Conservation (phyloP, 2,888 invertebrate genomes). For the Synergus laeviventris region DNA sequence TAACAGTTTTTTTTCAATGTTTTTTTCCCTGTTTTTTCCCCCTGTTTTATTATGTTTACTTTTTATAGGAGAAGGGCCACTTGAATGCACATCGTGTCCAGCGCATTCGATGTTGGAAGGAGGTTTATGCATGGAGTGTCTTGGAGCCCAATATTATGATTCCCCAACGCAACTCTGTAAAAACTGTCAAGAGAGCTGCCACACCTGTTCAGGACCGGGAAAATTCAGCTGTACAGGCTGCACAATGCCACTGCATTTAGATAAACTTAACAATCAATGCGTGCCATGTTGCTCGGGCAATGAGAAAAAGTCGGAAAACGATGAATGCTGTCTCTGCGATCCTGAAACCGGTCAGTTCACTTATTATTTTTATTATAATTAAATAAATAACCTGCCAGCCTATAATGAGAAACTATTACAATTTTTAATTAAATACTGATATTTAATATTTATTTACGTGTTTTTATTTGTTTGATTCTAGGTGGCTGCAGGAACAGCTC, state of each 20-base stretch:
- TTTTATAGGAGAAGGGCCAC: constrained; percentile 82
- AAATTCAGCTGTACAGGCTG: constrained; percentile 84
- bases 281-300: constrained; percentile 84
- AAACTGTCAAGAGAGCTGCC: constrained; percentile 82
- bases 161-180: constrained; percentile 82
- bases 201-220: constrained; percentile 83
- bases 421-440: neutral
- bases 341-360: constrained; percentile 80
- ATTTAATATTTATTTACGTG: neutral
- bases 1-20: neutral
- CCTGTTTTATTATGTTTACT: too few relatives aligned
- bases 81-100: constrained; percentile 86
- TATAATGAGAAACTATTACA: neutral
- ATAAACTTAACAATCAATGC: constrained; percentile 86
- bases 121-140: constrained; percentile 86
- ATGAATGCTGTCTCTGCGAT: constrained; percentile 85
- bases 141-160: constrained; percentile 86
- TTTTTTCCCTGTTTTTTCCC: neutral
- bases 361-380: neutral
- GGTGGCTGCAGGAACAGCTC: constrained; percentile 86
- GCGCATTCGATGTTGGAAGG: constrained; percentile 85
- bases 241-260: constrained; percentile 81
- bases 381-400: neutral
- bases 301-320: constrained; percentile 72
- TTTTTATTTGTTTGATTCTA: constrained; percentile 64